Base-by-base conservation (phyloP, 2,797 vertebrate genomes). In the Odontamblyopus lacepedii region DNA sequence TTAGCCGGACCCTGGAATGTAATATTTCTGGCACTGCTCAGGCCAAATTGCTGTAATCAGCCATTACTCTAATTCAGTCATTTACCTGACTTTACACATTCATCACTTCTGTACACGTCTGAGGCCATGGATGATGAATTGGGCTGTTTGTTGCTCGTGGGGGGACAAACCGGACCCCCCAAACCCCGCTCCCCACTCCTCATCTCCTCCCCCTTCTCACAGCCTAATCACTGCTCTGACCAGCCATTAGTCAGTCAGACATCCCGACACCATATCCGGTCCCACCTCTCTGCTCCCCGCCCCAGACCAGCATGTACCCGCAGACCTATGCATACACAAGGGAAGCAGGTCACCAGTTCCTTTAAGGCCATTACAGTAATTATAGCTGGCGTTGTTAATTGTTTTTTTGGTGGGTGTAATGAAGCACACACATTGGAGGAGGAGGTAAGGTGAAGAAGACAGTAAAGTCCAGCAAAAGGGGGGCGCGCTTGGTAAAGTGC, bases 341-440 rank as follows among this genome's bases (percentile, higher is more conserved):
- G 62, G 83, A 89, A 91, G 85, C 83, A 82, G 93, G 93, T 94
- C 93, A 94, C 87, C 84, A 78, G 74, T 84, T 91, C 77, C 74
- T 81, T 91, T 87, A 94, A 29, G 76, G 73, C 89, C 89, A 93
- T 93, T 94, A 94, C 86, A 81, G 91, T 94, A 94, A 94, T 94
- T 83, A 88, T 67, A 73, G 80, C 77, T 93, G 93, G 80, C 92
- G 67, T 89, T 75, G 84, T 90, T 92, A 92, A 93, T 93, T 93
- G 89, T 91, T 91, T 91, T 88, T 91, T 90, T 91, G 74, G 83
- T 64, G 73, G 61, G 78, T 71, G 83, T 93, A 92, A 92, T 87
- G 89, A 15, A 75, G 56, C 1, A 53, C 41, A 4, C 35, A 75
- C 63, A 29, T 44, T 0, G 60, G 56, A 72, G 73, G 70, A 61